Base-by-base conservation (phyloP, 2,888 invertebrate species). In the Drosophila meridiana region DNA sequence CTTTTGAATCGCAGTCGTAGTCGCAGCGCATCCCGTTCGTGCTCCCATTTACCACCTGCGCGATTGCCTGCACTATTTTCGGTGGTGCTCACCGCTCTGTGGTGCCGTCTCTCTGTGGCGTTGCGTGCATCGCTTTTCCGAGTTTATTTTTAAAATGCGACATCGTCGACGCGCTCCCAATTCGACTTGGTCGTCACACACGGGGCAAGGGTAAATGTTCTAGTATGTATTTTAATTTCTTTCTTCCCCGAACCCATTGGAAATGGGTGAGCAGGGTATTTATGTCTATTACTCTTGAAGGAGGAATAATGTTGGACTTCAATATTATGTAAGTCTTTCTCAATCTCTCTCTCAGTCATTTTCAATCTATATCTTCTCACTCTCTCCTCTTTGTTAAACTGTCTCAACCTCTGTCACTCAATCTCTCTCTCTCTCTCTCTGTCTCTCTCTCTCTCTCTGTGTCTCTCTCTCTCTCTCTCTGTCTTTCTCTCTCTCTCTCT, bases 11-110 rank as follows among this genome's bases (percentile, higher is more conserved):
- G 82, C 48, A 73, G 58, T 73, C 14, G 14, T 6, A 14, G 40
- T 40, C 57, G 82, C 73, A 52, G 30, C 28, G 80, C 83, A 80
- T 83, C 83, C 80, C 81, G 77, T 79, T 85, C 59, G 60, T 90
- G 83, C 76, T 79, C 90, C 77, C 89, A 90, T 89, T 87, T 79
- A 69, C 90, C 87, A 87, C 90, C 90, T 87, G 85, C 87, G 71
- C 87, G 73, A 86, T 78, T 78, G 79, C 65, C 63, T 80, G 89
- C 74, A 87, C 80, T 82, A 90, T 87, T 90, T 86, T 80, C 61
- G 85, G 76, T 66, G 56, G 59, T 69, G 57, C 62, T 43, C 59
- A 20, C 50, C 38, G 59, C 65, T 55, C 53, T 48, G 50, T 53
- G 52, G 43, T 53, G 30, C 40, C 48, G 52, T 28, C 34, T 50